Evolutionary conservation across 2,888 invertebrate genomes (phyloP), one percentile per base, ranked within the genome.

Genomic region (Trissonchulus latispiculum): DNA sequence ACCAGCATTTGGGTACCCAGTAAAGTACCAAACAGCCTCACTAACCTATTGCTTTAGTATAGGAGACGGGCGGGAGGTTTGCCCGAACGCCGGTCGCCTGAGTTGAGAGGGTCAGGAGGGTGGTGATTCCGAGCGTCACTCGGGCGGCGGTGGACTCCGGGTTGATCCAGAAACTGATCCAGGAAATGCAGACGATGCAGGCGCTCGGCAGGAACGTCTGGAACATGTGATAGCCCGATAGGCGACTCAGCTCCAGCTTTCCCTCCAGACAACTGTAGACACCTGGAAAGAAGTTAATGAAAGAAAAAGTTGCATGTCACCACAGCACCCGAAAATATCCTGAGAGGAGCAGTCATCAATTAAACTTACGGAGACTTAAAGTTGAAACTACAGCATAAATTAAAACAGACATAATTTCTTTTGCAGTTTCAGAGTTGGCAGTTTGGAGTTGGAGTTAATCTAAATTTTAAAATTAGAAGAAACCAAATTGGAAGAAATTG

Each of bases 131-230:
- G 2, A 82, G 78, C 3, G 82, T 81, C 32, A 82, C 79, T n/a
- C 82, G 75, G 48, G 81, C 82, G 3, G 82, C 80, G 33, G 81
- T 80, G 59, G 82, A 78, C 64, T 81, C 82, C 15, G 81, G 79
- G 70, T 82, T 80, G 68, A 82, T 72, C 82, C 81, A 81, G 75
- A 81, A 81, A 35, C 80, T 79, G 31, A 81, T 80, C 82, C 81
- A 82, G 0, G 82, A 82, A 64, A 82, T 80, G 70, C 80, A 79
- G 23, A 82, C 82, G 61, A 82, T 82, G 62, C 82, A 75, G 15
- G 79, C 77, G n/a, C 81, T 82, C 8, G 81, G 81, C 61, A 82
- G 74, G 74, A 82, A 82, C 1, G 79, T 80, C 75, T 82, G 82
- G 18, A 82, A 79, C 64, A 82, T 73, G 74, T 82, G 81, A 75